These are phyloP conservation scores for Diaphora mendica DNA, from an alignment of 2,888 invertebrate genomes.

Conservation along the genomic window DNA sequence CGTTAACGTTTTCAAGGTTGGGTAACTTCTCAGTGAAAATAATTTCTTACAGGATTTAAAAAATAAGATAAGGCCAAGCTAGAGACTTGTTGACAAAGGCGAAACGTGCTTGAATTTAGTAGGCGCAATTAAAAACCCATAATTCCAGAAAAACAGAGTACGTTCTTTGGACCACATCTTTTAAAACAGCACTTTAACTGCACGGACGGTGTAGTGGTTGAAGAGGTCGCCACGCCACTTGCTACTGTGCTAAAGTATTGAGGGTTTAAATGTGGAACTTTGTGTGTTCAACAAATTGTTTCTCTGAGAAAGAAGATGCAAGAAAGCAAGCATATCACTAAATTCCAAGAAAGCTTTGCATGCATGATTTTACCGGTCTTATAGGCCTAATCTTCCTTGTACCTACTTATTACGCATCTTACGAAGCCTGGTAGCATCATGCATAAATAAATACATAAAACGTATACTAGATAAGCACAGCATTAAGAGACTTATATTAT, in stretches of 20 bases:
- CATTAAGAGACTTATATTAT: background rate
- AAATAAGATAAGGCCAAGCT: background rate
- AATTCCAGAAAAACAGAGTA: background rate
- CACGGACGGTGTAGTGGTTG: no score
- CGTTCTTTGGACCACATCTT: background rate
- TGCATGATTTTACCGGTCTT: background rate
- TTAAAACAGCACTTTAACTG: no score
- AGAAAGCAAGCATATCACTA: no score
- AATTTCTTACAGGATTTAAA: background rate
- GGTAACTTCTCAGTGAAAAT: background rate
- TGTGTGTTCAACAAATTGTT: no score
- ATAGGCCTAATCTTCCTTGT: background rate
- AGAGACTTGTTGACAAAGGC: background rate
- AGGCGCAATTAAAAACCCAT: background rate
- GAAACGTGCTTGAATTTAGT: background rate
- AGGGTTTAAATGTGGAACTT: no score
- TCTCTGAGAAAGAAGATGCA: no score
- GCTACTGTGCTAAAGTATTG: no score
- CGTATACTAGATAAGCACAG: background rate
- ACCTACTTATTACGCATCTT: background rate
- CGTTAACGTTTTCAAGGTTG: background rate
- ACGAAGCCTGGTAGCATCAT: background rate
- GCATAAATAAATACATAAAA: background rate
- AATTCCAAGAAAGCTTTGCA: no score
- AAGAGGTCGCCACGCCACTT: no score